Evolutionary conservation across 2,797 vertebrate genomes (phyloP).

Genomic region (Steatocranus sp.): DNA sequence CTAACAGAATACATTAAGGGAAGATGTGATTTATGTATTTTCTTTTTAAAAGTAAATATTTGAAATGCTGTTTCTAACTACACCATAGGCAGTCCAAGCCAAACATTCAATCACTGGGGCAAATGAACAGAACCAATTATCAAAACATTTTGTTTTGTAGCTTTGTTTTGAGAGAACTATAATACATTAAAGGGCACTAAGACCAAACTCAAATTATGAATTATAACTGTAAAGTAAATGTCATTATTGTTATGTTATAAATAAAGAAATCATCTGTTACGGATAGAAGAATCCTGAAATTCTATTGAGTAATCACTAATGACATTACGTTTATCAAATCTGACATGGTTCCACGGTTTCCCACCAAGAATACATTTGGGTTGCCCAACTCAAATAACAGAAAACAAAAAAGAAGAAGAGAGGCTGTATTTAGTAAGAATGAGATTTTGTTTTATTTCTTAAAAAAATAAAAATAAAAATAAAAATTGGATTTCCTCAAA

Average conservation of each 20-base stretch:
- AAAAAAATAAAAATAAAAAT: too few species aligned
- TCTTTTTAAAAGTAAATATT: constrained; percentile 57
- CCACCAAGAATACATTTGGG: background rate
- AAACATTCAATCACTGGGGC: constrained; percentile 39
- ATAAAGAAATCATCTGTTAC: constrained; percentile 11
- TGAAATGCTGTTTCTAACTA: constrained; percentile 57
- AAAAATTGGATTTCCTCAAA: background rate
- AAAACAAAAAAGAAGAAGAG: background rate
- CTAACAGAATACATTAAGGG: constrained; percentile 58
- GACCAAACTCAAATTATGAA: constrained; percentile 33
- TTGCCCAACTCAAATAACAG: background rate
- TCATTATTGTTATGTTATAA: constrained; percentile 13
- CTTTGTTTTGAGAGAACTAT: constrained; percentile 23
- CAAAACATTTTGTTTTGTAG: constrained; percentile 26
- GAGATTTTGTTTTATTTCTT: background rate
- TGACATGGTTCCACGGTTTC: background rate
- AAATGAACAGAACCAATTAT: constrained; percentile 34
- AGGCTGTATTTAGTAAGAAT: background rate
- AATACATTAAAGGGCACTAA: constrained; percentile 24
- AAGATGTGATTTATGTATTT: constrained; percentile 61
- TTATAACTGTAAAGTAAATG: constrained; percentile 14
- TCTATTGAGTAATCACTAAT: constrained; percentile 24
- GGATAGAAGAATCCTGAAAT: constrained; percentile 4
- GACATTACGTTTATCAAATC: constrained; percentile 21
- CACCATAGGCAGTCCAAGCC: constrained; percentile 60